Base-by-base conservation (phyloP, 1,140 invertebrate species). In the Caenorhabditis remanei region DNA sequence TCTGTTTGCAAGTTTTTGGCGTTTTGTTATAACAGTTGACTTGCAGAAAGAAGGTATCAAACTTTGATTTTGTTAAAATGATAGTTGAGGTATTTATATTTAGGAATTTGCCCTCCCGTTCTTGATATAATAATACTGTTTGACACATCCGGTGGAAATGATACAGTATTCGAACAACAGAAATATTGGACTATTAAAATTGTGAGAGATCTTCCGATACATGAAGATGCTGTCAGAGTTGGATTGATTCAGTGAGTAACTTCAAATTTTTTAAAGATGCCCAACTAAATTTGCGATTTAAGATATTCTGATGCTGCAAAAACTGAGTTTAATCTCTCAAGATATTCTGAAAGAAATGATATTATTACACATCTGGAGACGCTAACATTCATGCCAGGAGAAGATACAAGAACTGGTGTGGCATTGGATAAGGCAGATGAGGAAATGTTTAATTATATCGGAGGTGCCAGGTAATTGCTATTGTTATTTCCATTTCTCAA, bases 121-220 rank as follows among this genome's bases (percentile, higher is more conserved):
- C 71, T 79, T 79, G 71, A 79, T 32, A 79, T 79, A 50, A 79
- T 79, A 50, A 79, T 79, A 21, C n/a, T 79, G 3, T 79, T 79
- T 79, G 71, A 79, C n/a, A 79, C 71, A n/a, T 79, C 71, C 21
- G 71, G 71, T 6, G 71, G 71, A 2, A 79, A 79, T 79, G 71
- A 79, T 53, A 79, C 71, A 24, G 71, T 79, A 13, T 79, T 79
- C 53, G 71, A 79, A n/a, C 71, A 79, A 13, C 71, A 79, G 19
- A 79, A 79, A n/a, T 53, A 79, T 24, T 79, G 71, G 71, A 79
- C 71, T 2, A 79, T 79, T 4, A 48, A 79, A 50, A 79, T 79
- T 19, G 71, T 50, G 0, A 43, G 71, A 79, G 71, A 79, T 24
- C 71, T 79, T 6, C 71, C 71, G 14, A 24, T 79, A 53, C 71